These are phyloP conservation scores for Coreoperca whiteheadi DNA, from an alignment of 2,113 vertebrate species.

Conservation along the genomic window DNA sequence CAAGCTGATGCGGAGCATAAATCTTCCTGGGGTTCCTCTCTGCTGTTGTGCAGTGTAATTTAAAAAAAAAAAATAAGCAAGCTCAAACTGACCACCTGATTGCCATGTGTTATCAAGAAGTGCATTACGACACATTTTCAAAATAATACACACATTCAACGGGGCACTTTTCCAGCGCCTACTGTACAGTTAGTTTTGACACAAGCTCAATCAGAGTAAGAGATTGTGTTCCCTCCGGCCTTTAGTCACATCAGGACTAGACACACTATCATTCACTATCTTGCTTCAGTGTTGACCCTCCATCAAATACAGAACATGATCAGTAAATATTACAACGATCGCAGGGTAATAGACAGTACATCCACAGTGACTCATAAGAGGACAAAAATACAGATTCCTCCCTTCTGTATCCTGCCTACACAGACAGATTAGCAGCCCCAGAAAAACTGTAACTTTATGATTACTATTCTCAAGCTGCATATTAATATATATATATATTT, in stretches of 20 bases:
- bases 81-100: slow-evolving; percentile 12
- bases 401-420: neutral
- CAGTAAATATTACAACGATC: neutral
- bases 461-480: neutral
- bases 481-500: too few species aligned
- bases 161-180: neutral
- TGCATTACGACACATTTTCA: neutral
- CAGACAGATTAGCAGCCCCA: neutral
- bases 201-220: slow-evolving; percentile 19
- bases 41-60: neutral
- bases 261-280: slow-evolving; percentile 3
- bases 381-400: neutral
- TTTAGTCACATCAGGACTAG: neutral
- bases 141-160: neutral
- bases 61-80: neutral
- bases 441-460: neutral
- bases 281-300: slow-evolving; percentile 8
- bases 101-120: neutral
- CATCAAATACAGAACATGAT: slow-evolving; percentile 17
- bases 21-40: slow-evolving; percentile 20
- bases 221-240: neutral
- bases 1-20: slow-evolving; percentile 1
- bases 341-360: neutral
- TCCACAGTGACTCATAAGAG: neutral
- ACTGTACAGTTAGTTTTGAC: neutral